These are phyloP conservation scores for Leptopilina drosophilae DNA, from an alignment of 2,888 invertebrate species.

Conservation along the genomic window DNA sequence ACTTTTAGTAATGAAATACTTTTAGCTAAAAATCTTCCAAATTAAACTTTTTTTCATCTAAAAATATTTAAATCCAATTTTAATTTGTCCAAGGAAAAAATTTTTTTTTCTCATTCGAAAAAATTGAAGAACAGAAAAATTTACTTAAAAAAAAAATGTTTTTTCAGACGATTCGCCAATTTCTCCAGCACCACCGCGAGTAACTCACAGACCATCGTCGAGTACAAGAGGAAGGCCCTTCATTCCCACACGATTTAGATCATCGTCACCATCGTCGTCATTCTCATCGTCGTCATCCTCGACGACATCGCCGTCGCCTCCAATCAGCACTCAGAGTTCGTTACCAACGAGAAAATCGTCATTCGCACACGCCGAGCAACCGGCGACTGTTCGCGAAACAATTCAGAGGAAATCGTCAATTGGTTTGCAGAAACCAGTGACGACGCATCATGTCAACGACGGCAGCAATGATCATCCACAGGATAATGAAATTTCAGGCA, in stretches of 20 bases:
- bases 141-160: neutral
- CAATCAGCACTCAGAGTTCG: slow-evolving; percentile 61
- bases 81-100: no score
- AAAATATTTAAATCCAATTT: no score
- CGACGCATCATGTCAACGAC: slow-evolving; percentile 66
- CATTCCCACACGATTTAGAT: slow-evolving; percentile 67
- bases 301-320: slow-evolving; percentile 58
- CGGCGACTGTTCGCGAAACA: slow-evolving; percentile 72
- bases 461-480: slow-evolving; percentile 83
- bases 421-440: slow-evolving; percentile 66
- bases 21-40: no score
- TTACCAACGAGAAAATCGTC: slow-evolving; percentile 50
- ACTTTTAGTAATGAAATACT: no score
- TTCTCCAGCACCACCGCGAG: slow-evolving; percentile 65
- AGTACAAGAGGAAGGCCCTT: slow-evolving; percentile 75
- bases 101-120: no score
- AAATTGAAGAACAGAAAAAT: no score
- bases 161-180: slow-evolving; percentile 77
- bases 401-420: slow-evolving; percentile 68
- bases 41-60: no score
- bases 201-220: slow-evolving; percentile 65
- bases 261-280: slow-evolving; percentile 66
- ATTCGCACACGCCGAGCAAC: slow-evolving; percentile 63
- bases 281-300: slow-evolving; percentile 60
- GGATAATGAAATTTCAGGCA: slow-evolving; percentile 86